A percentile compares a stretch with the other conserved stretches of the same genome.
Evolutionary conservation across 2,888 invertebrate genomes (phyloP).

Genomic region (Temnothorax unifasciatus): DNA sequence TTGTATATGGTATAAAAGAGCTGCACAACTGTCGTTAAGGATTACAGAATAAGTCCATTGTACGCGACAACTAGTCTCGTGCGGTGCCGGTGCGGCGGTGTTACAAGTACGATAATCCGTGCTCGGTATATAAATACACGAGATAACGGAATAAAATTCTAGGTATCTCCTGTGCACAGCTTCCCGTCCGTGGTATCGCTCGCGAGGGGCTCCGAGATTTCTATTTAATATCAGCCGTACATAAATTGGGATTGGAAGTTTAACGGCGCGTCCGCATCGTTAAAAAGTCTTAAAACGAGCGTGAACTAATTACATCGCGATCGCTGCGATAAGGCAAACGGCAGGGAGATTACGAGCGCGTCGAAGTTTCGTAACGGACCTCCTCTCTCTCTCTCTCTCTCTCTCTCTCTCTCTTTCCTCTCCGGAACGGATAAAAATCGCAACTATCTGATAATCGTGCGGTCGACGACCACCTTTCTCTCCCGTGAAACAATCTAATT

Average conservation of each 20-base stretch:
- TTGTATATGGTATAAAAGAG: no score
- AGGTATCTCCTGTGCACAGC: neutral
- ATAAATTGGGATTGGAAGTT: slow-evolving; percentile 25
- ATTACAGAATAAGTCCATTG: no score
- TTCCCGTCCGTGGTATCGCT: neutral
- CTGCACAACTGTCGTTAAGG: no score
- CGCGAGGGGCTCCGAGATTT: neutral
- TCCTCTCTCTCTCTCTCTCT: no score
- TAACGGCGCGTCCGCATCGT: slow-evolving; percentile 9
- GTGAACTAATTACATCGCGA: slow-evolving; percentile 37
- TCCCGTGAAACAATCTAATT: slow-evolving; percentile 12
- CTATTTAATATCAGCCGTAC: slow-evolving; percentile 10
- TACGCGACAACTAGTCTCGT: neutral
- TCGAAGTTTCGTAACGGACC: slow-evolving; percentile 5
- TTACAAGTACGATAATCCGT: slow-evolving; percentile 10
- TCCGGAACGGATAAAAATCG: slow-evolving; percentile 10
- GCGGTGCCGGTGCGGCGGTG: neutral
- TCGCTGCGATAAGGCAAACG: neutral
- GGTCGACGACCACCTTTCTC: neutral
- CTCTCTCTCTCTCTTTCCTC: neutral
- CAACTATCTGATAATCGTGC: slow-evolving; percentile 33
- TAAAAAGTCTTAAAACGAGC: slow-evolving; percentile 22
- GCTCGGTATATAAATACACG: neutral
- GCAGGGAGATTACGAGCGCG: slow-evolving; percentile 5
- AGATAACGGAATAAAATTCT: slow-evolving; percentile 27